These are phyloP conservation scores for Bicyclus anynana DNA, from an alignment of 1,140 invertebrate genomes.

Conservation along the genomic window DNA sequence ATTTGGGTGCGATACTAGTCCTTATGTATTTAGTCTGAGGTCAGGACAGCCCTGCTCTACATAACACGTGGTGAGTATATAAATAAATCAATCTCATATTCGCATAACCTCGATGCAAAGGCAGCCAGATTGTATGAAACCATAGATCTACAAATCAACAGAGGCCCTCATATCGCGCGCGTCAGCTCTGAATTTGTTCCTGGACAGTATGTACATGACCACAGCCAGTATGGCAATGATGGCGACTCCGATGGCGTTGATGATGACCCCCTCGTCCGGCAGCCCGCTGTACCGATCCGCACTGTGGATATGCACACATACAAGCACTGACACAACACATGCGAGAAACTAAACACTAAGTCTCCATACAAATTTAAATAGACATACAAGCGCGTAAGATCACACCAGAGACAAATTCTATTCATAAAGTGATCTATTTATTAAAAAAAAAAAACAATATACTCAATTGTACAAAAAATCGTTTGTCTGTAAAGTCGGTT, in stretches of 20 bases:
- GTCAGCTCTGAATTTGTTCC: constrained; percentile 62
- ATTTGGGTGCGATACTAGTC: no score
- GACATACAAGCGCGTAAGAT: background rate
- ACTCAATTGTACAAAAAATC: no score
- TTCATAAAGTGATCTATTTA: no score
- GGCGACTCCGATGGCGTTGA: constrained; percentile 85
- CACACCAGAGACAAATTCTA: background rate
- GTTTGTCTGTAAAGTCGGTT: no score
- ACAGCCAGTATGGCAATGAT: constrained; percentile 84
- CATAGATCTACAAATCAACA: constrained; percentile 58
- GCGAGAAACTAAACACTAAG: background rate
- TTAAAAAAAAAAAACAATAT: no score
- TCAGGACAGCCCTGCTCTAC: no score
- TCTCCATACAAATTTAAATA: background rate
- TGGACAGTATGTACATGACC: constrained; percentile 75
- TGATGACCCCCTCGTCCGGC: constrained; percentile 84
- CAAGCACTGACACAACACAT: constrained; percentile 51
- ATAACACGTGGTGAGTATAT: no score
- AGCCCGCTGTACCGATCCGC: constrained; percentile 79
- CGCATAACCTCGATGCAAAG: no score
- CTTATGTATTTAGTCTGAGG: no score
- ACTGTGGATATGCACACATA: constrained; percentile 72
- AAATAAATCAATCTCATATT: no score
- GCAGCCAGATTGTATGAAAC: background rate
- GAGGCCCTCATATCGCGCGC: constrained; percentile 63